Conservation (phyloP, 1,140 invertebrate species). For the Hyles vespertilio region DNA sequence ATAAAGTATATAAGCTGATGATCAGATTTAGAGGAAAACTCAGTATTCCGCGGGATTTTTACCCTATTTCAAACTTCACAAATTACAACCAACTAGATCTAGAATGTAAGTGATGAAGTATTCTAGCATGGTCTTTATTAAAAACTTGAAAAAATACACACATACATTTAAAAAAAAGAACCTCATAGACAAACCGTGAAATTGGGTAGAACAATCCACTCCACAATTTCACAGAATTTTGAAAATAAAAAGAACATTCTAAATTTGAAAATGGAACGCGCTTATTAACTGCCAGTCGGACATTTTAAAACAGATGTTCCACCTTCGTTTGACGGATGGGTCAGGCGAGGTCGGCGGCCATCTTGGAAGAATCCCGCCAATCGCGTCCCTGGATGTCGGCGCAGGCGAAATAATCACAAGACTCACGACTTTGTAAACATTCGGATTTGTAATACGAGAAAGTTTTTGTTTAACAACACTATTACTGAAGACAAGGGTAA, state of each 20-base stretch:
- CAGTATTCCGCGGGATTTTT: neutral
- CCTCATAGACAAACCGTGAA: no score
- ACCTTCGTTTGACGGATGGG: conserved; percentile 64
- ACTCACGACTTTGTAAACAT: conserved; percentile 53
- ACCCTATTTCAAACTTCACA: neutral
- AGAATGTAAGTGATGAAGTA: no score
- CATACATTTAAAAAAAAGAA: no score
- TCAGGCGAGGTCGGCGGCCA: conserved; percentile 66
- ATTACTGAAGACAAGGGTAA: no score
- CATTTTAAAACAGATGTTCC: conserved; percentile 72
- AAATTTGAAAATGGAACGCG: conserved; percentile 47
- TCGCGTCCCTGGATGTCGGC: conserved; percentile 58
- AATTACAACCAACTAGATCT: neutral
- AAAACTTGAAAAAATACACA: no score
- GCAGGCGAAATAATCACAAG: conserved; percentile 63
- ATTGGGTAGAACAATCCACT: no score
- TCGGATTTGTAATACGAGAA: conserved; percentile 48
- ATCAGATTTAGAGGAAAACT: neutral
- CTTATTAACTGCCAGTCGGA: conserved; percentile 65
- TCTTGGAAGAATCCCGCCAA: conserved; percentile 63
- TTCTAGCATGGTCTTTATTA: no score
- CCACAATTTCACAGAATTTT: neutral
- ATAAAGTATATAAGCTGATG: no score
- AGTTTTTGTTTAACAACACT: conserved; percentile 25
- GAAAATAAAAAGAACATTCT: conserved; percentile 28